Evolutionary conservation across 1,140 invertebrate species (phyloP).

Genomic region (Olivierus martensii): DNA sequence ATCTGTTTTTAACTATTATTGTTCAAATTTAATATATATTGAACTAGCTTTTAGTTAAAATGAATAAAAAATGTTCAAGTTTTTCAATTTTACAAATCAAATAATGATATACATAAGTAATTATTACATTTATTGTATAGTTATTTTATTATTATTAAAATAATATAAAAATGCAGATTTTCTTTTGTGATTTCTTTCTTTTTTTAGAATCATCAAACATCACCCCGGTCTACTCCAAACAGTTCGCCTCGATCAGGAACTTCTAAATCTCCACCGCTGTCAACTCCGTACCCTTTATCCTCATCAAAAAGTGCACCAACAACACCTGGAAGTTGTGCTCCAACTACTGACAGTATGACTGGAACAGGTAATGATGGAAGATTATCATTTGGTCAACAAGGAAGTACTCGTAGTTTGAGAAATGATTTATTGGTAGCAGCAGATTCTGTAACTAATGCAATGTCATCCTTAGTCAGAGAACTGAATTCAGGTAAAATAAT

Average conservation of each 20-base stretch:
- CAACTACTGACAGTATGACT: conserved; percentile 27
- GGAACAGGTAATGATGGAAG: conserved; percentile 33
- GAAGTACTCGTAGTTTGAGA: conserved; percentile 46
- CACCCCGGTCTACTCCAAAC: conserved; percentile 74
- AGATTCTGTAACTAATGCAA: conserved; percentile 89
- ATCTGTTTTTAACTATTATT: too few species aligned
- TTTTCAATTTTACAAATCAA: too few species aligned
- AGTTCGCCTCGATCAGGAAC: conserved; percentile 64
- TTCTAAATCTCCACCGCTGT: conserved; percentile 61
- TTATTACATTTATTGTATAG: too few species aligned
- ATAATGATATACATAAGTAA: too few species aligned
- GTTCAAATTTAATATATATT: too few species aligned
- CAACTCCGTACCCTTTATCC: conserved; percentile 36
- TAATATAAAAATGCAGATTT: too few species aligned
- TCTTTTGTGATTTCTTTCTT: conserved; percentile 6
- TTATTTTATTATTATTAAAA: too few species aligned
- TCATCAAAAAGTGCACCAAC: conserved; percentile 50
- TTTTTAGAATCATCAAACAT: conserved; percentile 48
- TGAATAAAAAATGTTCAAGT: too few species aligned
- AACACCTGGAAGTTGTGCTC: conserved; percentile 41
- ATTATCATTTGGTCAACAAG: conserved; percentile 23
- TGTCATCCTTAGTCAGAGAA: conserved; percentile 89
- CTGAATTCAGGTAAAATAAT: conserved; percentile 50
- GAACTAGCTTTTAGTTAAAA: too few species aligned
- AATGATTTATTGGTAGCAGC: conserved; percentile 72